Percentiles rank a stretch among this genome's conserved stretches.
Evolutionary conservation across 2,888 invertebrate species (phyloP).

Genomic region (Habrosyne pyritoides): DNA sequence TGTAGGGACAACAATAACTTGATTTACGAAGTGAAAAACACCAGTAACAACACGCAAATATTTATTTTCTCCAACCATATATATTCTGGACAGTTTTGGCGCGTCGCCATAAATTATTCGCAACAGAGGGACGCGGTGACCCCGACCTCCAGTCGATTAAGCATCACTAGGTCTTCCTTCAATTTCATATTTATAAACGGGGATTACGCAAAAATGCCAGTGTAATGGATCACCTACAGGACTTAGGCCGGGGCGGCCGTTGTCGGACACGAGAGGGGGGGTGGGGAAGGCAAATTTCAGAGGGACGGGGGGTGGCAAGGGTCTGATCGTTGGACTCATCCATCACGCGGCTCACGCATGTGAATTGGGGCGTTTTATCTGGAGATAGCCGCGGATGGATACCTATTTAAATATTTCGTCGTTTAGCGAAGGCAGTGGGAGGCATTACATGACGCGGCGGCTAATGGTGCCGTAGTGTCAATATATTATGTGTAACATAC

Average conservation of each 20-base stretch:
- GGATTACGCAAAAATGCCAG: slow-evolving; percentile 83
- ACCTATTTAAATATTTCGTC: slow-evolving; percentile 82
- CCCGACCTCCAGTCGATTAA: slow-evolving; percentile 83
- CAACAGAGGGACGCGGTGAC: slow-evolving; percentile 65
- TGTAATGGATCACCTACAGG: slow-evolving; percentile 83
- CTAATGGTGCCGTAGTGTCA: slow-evolving; percentile 46
- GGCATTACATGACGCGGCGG: slow-evolving; percentile 37
- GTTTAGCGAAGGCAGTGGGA: slow-evolving; percentile 50
- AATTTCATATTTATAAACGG: slow-evolving; percentile 84
- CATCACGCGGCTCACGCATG: slow-evolving; percentile 82
- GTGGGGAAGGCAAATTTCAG: slow-evolving; percentile 75
- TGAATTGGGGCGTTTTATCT: slow-evolving; percentile 83
- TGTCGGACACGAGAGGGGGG: slow-evolving; percentile 54
- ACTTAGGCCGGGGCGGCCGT: slow-evolving; percentile 65
- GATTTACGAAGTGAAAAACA: slow-evolving; percentile 10
- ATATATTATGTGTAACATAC: slow-evolving; percentile 18
- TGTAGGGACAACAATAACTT: slow-evolving; percentile 8
- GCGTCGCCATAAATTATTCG: slow-evolving; percentile 68
- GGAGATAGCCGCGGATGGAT: slow-evolving; percentile 76
- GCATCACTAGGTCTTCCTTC: slow-evolving; percentile 81
- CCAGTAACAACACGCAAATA: slow-evolving; percentile 28
- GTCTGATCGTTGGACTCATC: slow-evolving; percentile 82
- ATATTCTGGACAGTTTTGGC: slow-evolving; percentile 51
- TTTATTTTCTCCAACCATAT: slow-evolving; percentile 41
- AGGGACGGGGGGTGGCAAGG: slow-evolving; percentile 71